Evolutionary conservation across 2,888 invertebrate species (phyloP).

Genomic region (Heteropelma amictum): DNA sequence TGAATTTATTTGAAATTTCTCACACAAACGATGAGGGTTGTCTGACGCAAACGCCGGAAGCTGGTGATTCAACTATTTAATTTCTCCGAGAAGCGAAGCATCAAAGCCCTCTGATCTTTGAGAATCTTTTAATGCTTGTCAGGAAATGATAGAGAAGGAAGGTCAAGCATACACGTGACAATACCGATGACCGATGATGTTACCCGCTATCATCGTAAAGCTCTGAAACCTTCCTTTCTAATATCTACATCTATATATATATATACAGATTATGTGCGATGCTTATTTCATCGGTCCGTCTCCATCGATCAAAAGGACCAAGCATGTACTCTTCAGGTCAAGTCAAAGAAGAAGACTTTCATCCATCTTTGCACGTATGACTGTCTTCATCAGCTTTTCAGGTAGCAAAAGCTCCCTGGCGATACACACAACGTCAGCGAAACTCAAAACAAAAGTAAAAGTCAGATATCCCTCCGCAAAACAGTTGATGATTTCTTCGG

Average conservation of each 20-base stretch:
- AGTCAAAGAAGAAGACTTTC: slow-evolving; percentile 50
- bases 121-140: slow-evolving; percentile 27
- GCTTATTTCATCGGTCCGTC: slow-evolving; percentile 67
- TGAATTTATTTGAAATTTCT: neutral
- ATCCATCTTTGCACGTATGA: neutral
- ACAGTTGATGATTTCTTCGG: slow-evolving; percentile 40
- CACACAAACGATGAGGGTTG: neutral
- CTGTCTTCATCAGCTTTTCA: slow-evolving; percentile 16
- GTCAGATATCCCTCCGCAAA: neutral
- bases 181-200: slow-evolving; percentile 69
- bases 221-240: neutral
- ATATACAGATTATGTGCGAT: slow-evolving; percentile 13
- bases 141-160: slow-evolving; percentile 25
- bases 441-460: slow-evolving; percentile 25
- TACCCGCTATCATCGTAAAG: slow-evolving; percentile 53
- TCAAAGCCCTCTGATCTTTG: neutral
- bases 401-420: neutral
- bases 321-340: slow-evolving; percentile 45
- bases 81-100: slow-evolving; percentile 13
- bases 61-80: slow-evolving; percentile 3
- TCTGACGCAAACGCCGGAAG: too few species aligned
- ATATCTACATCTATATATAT: slow-evolving; percentile 5
- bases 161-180: slow-evolving; percentile 63
- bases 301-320: slow-evolving; percentile 67
- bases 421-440: neutral